Percentiles rank a stretch among this genome's conserved stretches.
Evolutionary conservation across 1,140 invertebrate genomes (phyloP).

Genomic region (Eubasilissa regina): DNA sequence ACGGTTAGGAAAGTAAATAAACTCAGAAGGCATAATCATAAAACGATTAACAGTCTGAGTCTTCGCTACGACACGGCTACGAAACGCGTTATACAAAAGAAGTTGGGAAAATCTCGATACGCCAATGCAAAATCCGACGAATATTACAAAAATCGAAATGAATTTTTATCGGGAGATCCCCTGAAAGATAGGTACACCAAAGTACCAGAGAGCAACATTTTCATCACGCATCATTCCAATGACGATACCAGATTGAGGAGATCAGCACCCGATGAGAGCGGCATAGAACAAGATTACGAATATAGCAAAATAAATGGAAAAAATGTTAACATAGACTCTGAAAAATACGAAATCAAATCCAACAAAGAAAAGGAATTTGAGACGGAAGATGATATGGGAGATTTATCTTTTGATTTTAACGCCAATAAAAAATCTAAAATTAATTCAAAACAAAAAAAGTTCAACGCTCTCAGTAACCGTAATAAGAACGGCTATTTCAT

Average conservation of each 20-base stretch:
- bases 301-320: neutral
- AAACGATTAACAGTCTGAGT: slow-evolving; percentile 55
- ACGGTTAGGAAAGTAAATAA: slow-evolving; percentile 47
- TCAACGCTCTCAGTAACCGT: neutral
- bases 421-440: neutral
- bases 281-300: slow-evolving; percentile 4
- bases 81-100: slow-evolving; percentile 54
- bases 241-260: slow-evolving; percentile 3
- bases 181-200: neutral
- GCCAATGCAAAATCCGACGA: slow-evolving; percentile 22
- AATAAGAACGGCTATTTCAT: slow-evolving; percentile 6
- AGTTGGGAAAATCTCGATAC: slow-evolving; percentile 39
- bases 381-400: slow-evolving; percentile 58
- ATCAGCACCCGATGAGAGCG: slow-evolving; percentile 4
- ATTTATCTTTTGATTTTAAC: slow-evolving; percentile 49
- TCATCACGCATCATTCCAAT: neutral
- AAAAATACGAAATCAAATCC: neutral
- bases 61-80: slow-evolving; percentile 53
- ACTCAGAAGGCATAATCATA: slow-evolving; percentile 56
- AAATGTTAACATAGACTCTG: neutral
- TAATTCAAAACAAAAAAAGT: neutral
- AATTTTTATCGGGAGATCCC: neutral
- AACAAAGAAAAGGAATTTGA: slow-evolving; percentile 47
- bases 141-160: slow-evolving; percentile 14
- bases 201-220: slow-evolving; percentile 6